A percentile compares a stretch with the other conserved stretches of the same genome.
Conservation (phyloP, 2,888 invertebrate genomes). For the Orchesellides sinensis region DNA sequence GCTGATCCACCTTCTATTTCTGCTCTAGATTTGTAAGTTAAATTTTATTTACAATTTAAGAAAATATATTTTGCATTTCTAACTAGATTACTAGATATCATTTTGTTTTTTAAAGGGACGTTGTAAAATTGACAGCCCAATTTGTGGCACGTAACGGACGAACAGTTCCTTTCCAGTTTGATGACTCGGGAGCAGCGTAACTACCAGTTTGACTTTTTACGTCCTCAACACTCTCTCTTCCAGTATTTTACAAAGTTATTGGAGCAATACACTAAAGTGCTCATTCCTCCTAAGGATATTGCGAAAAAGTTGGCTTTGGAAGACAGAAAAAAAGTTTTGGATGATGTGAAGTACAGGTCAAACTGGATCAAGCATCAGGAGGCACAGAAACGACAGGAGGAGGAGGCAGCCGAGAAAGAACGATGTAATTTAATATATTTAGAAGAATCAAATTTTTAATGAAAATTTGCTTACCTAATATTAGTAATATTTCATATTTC, state of each 20-base stretch:
- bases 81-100: not conserved
- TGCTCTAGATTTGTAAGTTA: slow-evolving; percentile 91
- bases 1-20: slow-evolving; percentile 99
- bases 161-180: slow-evolving; percentile 96
- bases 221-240: slow-evolving; percentile 98
- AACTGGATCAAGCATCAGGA: slow-evolving; percentile 98
- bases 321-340: slow-evolving; percentile 86
- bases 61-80: slow-evolving; percentile 2
- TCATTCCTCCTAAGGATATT: slow-evolving; percentile 96
- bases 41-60: not conserved
- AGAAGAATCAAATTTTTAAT: not conserved
- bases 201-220: slow-evolving; percentile 98
- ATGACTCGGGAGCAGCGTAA: slow-evolving; percentile 99
- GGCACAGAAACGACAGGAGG: slow-evolving; percentile 93
- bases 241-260: slow-evolving; percentile 98
- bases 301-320: slow-evolving; percentile 84
- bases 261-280: slow-evolving; percentile 98
- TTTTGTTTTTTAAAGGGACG: slow-evolving; percentile 83
- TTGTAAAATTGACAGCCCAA: slow-evolving; percentile 98
- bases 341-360: slow-evolving; percentile 95
- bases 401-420: slow-evolving; percentile 96
- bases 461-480: not conserved
- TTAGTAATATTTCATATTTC: not conserved
- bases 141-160: slow-evolving; percentile 99
- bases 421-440: slow-evolving; percentile 81